A percentile compares a stretch with the other conserved stretches of the same genome.
These are phyloP conservation scores for Notolepis coatsorum DNA, from an alignment of 2,797 vertebrate species.

Conservation along the genomic window DNA sequence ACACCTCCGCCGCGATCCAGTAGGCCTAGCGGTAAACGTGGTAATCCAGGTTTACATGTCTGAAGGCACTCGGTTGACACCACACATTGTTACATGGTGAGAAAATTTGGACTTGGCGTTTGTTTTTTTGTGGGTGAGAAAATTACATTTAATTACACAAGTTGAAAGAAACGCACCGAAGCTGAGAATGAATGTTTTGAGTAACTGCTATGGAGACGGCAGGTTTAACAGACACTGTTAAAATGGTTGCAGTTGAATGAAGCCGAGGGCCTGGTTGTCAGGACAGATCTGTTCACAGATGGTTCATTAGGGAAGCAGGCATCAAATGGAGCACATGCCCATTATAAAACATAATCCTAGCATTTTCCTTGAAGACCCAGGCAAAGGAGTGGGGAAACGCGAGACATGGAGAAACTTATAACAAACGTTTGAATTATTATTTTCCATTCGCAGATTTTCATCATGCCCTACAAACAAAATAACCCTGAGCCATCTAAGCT, in stretches of 20 bases:
- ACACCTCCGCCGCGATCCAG: too few relatives aligned
- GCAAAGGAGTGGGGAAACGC: background rate
- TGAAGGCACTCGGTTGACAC: too few relatives aligned
- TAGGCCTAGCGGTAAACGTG: too few relatives aligned
- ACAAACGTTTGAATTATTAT: background rate
- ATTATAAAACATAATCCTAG: slow-evolving; percentile 4
- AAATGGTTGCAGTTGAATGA: slow-evolving; percentile 41
- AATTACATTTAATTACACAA: slow-evolving; percentile 61
- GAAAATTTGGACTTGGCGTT: slow-evolving; percentile 29
- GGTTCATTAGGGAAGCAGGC: slow-evolving; percentile 35
- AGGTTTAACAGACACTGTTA: slow-evolving; percentile 42
- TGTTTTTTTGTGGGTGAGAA: slow-evolving; percentile 36
- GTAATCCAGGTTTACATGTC: too few relatives aligned
- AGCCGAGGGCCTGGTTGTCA: slow-evolving; percentile 5
- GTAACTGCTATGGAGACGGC: slow-evolving; percentile 38
- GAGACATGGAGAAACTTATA: background rate
- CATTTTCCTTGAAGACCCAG: background rate
- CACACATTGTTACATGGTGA: slow-evolving; percentile 4
- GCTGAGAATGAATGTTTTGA: slow-evolving; percentile 47
- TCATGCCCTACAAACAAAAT: background rate
- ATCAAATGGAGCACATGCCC: slow-evolving; percentile 9
- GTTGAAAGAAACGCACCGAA: slow-evolving; percentile 22
- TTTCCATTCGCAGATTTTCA: background rate
- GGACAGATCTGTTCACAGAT: slow-evolving; percentile 29
- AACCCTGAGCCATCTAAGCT: background rate